A percentile compares a stretch with the other conserved stretches of the same genome.
Evolutionary conservation across 2,113 vertebrate genomes (phyloP).

Genomic region (Vulpes lagopus): DNA sequence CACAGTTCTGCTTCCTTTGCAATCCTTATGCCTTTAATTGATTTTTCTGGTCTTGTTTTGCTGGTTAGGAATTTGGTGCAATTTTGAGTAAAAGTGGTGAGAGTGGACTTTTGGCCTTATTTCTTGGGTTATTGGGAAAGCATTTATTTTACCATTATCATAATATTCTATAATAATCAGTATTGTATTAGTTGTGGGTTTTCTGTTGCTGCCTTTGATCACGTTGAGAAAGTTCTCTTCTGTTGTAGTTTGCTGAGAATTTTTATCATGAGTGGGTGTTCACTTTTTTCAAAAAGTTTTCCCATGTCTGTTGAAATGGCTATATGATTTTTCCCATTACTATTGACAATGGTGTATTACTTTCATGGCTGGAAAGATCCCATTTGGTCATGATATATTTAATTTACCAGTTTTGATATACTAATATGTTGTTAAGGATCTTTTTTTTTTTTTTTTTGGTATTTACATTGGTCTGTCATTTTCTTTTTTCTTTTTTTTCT

Average conservation of each 20-base stretch:
- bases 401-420: constrained; percentile 14
- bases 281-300: background rate
- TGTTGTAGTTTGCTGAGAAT: background rate
- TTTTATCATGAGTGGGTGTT: background rate
- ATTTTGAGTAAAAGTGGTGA: background rate
- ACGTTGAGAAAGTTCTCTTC: background rate
- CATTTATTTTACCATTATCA: background rate
- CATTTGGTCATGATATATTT: background rate
- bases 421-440: background rate
- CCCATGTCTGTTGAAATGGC: background rate
- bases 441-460: background rate
- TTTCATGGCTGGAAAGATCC: constrained; percentile 18
- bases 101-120: background rate
- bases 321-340: background rate
- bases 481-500: background rate
- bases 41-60: background rate
- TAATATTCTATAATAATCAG: background rate
- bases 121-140: constrained; percentile 18
- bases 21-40: background rate
- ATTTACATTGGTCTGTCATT: constrained; percentile 1
- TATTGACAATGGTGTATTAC: background rate
- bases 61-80: background rate
- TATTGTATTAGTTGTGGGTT: background rate
- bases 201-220: background rate
- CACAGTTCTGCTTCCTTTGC: background rate